These are phyloP conservation scores for Danionella cerebrum DNA, from an alignment of 2,113 vertebrate genomes.

Conservation along the genomic window DNA sequence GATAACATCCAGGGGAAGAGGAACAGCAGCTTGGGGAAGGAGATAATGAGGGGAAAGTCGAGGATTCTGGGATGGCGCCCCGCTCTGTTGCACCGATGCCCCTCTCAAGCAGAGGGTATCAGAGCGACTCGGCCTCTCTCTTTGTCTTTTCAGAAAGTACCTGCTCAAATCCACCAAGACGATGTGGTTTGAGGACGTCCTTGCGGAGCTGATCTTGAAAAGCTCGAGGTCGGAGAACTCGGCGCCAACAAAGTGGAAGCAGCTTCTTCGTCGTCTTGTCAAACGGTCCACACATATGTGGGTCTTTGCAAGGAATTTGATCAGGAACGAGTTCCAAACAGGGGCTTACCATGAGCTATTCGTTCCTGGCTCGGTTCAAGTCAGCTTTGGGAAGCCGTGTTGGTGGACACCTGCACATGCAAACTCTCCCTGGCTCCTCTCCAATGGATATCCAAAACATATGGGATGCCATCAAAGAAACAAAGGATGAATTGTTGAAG, in stretches of 20 bases:
- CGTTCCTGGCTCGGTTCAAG: background rate
- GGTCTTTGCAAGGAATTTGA: conserved; percentile 2
- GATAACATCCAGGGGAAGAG: conserved; percentile 62
- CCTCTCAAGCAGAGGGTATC: conserved; percentile 36
- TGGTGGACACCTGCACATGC: conserved; percentile 7
- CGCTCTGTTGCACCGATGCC: conserved; percentile 41
- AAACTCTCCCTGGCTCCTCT: conserved; percentile 28
- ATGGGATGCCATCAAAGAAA: conserved; percentile 60
- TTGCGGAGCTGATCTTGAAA: background rate
- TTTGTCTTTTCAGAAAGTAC: conserved; percentile 14
- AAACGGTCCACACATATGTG: conserved; percentile 8
- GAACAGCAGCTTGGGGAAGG: conserved; percentile 25
- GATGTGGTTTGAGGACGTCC: background rate
- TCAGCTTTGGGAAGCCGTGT: background rate
- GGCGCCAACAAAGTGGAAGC: background rate
- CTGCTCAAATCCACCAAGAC: conserved; percentile 11
- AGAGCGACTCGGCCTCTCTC: conserved; percentile 18
- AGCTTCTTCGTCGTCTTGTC: background rate
- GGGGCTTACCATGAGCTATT: background rate
- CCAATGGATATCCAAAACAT: conserved; percentile 50
- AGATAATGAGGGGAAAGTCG: conserved; percentile 51
- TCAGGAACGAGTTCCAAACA: background rate
- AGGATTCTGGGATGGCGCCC: conserved; percentile 52
- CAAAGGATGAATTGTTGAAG: conserved; percentile 60
- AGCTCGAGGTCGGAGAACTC: background rate